These are phyloP conservation scores for Pristionchus exspectatus DNA, from an alignment of 2,888 invertebrate species.

Conservation along the genomic window DNA sequence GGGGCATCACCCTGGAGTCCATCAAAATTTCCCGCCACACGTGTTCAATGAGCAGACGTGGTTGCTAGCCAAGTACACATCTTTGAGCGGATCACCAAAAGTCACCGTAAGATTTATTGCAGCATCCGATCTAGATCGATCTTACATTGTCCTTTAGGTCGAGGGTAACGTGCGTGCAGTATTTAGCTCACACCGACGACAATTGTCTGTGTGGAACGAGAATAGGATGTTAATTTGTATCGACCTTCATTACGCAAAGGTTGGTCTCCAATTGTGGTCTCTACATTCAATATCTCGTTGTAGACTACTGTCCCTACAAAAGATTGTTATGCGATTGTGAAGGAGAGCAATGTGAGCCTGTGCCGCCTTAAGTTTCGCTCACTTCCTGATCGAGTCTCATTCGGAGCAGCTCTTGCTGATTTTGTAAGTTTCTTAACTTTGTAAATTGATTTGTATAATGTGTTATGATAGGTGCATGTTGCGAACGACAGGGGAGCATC, in stretches of 20 bases:
- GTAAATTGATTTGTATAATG: background rate
- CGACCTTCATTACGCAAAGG: conserved; percentile 25
- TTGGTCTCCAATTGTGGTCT: background rate
- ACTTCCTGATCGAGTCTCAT: conserved; percentile 28
- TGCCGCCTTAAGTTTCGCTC: conserved; percentile 21
- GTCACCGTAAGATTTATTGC: background rate
- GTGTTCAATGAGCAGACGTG: background rate
- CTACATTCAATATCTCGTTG: background rate
- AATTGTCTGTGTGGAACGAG: conserved; percentile 24
- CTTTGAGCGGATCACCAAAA: background rate
- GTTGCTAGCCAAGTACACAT: conserved; percentile 35
- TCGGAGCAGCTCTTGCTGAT: conserved; percentile 36
- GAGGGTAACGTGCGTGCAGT: conserved; percentile 34
- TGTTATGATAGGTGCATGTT: background rate
- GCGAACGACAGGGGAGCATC: background rate
- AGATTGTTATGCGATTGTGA: background rate
- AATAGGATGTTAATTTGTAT: background rate
- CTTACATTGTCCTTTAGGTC: background rate
- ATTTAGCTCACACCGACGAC: background rate
- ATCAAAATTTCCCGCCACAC: background rate
- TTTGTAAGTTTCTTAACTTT: background rate
- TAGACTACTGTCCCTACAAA: conserved; percentile 20
- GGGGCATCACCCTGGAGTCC: conserved; percentile 22
- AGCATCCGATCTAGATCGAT: background rate
- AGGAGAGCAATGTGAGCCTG: conserved; percentile 3